These are phyloP conservation scores for Mastomys natalensis DNA, from an alignment of 2,113 vertebrate genomes.

Conservation along the genomic window DNA sequence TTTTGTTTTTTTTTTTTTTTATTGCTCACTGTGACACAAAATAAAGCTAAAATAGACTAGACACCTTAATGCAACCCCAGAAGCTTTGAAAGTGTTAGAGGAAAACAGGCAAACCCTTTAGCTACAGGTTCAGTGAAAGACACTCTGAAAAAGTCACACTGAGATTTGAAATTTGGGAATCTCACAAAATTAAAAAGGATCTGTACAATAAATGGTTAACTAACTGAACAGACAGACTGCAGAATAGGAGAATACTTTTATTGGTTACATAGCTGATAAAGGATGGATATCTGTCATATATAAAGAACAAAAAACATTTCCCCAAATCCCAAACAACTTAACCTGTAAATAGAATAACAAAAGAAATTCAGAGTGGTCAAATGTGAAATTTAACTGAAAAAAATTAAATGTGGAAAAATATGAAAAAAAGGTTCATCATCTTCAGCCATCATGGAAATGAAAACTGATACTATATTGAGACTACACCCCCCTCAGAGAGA, in stretches of 20 bases:
- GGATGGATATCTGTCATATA: not conserved
- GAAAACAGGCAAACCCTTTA: not conserved
- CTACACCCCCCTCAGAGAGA: not conserved
- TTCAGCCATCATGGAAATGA: not conserved
- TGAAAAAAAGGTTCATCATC: not conserved
- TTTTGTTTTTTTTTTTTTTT: no score
- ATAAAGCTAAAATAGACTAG: not conserved
- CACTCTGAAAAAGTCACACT: not conserved
- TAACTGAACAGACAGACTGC: not conserved
- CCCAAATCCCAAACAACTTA: not conserved
- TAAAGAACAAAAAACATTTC: not conserved
- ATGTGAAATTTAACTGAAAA: no score
- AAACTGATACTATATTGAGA: not conserved
- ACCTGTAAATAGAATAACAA: not conserved
- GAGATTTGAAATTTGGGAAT: no score
- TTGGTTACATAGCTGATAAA: not conserved
- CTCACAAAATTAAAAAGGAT: not conserved
- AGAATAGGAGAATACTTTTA: not conserved
- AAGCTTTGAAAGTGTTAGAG: not conserved
- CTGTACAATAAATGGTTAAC: not conserved
- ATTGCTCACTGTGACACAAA: not conserved
- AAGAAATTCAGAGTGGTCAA: not conserved
- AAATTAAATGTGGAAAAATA: no score
- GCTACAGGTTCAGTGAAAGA: not conserved
- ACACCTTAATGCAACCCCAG: not conserved